phyloP scores from a whole-genome alignment of 2,113 vertebrate species.

The Perca flavescens region DNA sequence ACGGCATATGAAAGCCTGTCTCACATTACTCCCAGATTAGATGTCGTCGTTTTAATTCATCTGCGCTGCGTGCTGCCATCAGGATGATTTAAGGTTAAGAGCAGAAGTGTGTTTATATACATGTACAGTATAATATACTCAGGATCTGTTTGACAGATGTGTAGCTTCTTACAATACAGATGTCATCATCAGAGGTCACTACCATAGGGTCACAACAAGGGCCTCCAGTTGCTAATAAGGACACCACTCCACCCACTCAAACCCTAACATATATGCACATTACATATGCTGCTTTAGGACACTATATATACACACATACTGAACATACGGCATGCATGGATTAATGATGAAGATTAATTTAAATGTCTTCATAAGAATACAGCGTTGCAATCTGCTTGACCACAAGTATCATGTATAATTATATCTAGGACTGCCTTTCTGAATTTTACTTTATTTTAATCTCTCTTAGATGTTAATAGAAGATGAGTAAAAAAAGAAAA shows the following conservation, averaged over 20 bases:
- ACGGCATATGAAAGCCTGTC: conserved; percentile 61
- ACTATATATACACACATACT: background rate
- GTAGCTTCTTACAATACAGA: conserved; percentile 60
- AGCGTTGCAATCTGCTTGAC: background rate
- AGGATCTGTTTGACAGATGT: conserved; percentile 60
- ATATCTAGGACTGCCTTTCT: background rate
- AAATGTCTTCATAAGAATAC: background rate
- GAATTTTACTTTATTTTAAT: background rate
- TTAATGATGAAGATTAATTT: background rate
- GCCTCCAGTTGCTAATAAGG: conserved; percentile 47
- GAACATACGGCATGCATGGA: background rate
- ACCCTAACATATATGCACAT: background rate
- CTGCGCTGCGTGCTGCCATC: conserved; percentile 53
- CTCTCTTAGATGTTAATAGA: background rate
- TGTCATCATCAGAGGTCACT: conserved; percentile 57
- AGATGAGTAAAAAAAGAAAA: conserved; percentile 11
- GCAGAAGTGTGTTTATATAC: background rate
- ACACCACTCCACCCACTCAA: background rate
- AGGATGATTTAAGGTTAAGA: conserved; percentile 61
- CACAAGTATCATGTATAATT: background rate
- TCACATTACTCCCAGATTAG: conserved; percentile 63
- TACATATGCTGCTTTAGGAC: background rate
- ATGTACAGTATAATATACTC: conserved; percentile 5
- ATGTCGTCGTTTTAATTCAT: conserved; percentile 58
- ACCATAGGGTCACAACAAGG: conserved; percentile 20